These are phyloP conservation scores for Mystacides longicornis DNA, from an alignment of 2,888 invertebrate species.

Conservation along the genomic window DNA sequence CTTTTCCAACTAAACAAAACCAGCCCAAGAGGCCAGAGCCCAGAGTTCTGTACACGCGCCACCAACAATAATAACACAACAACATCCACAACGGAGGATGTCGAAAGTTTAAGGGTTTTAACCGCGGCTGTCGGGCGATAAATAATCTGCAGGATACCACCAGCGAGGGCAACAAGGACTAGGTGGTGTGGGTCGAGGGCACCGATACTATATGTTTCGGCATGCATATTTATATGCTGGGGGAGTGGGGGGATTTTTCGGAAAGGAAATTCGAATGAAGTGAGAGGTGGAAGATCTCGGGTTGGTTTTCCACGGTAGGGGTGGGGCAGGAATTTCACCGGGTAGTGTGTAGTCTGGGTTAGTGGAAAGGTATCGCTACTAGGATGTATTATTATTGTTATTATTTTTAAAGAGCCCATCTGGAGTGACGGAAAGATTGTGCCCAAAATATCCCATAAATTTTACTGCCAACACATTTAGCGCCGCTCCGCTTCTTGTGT, in stretches of 20 bases:
- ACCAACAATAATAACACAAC: no score
- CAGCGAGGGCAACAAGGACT: not conserved
- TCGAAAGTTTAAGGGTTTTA: not conserved
- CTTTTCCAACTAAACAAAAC: no score
- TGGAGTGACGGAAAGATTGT: not conserved
- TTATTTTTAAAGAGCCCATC: not conserved
- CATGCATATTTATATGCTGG: not conserved
- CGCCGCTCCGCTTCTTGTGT: no score
- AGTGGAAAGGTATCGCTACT: no score
- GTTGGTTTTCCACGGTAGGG: not conserved
- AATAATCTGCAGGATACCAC: not conserved
- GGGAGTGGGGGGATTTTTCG: not conserved
- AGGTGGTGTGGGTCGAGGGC: not conserved
- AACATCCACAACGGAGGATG: not conserved
- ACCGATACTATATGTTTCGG: not conserved
- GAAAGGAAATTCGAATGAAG: not conserved
- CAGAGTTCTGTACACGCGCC: no score
- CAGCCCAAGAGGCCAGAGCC: no score
- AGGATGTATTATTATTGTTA: no score
- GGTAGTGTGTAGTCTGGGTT: not conserved
- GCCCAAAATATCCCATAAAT: no score
- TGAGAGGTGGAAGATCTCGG: not conserved
- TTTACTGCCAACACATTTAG: no score
- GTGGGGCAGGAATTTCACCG: not conserved
- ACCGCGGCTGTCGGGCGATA: not conserved